Conservation (phyloP, 1,140 invertebrate genomes). For the Aethina tumida region DNA sequence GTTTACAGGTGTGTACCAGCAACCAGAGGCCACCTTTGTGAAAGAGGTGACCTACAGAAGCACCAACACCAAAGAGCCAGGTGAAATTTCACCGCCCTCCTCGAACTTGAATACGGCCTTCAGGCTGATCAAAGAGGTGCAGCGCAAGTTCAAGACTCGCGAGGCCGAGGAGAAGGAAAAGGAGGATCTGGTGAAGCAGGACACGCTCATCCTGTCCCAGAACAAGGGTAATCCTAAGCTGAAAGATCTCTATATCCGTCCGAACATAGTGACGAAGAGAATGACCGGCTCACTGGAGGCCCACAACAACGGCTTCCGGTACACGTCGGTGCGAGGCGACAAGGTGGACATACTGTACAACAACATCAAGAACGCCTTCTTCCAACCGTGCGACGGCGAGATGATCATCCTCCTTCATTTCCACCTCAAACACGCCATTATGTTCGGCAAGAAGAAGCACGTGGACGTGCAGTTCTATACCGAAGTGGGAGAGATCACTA, state of each 20-base stretch:
- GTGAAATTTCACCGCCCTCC: conserved; percentile 89
- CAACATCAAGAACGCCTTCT: conserved; percentile 99
- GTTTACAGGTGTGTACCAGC: conserved; percentile 64
- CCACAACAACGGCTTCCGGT: conserved; percentile 95
- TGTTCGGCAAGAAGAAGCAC: conserved; percentile 99
- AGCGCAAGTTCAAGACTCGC: conserved; percentile 96
- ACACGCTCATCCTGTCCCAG: conserved; percentile 88
- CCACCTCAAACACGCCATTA: conserved; percentile 95
- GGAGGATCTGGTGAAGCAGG: conserved; percentile 97
- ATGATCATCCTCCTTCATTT: conserved; percentile 99
- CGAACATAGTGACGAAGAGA: conserved; percentile 96
- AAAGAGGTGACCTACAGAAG: conserved; percentile 99
- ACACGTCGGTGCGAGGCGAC: conserved; percentile 95
- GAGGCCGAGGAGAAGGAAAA: conserved; percentile 98
- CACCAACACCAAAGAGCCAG: conserved; percentile 95
- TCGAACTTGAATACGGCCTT: conserved; percentile 95
- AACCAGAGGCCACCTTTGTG: conserved; percentile 92
- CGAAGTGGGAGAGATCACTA: conserved; percentile 99
- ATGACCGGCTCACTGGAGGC: conserved; percentile 94
- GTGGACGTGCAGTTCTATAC: conserved; percentile 99
- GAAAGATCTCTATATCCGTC: conserved; percentile 97
- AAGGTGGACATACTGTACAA: conserved; percentile 99
- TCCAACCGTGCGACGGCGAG: conserved; percentile 98
- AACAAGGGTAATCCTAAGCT: conserved; percentile 98
- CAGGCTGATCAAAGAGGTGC: conserved; percentile 96